Evolutionary conservation across 2,888 invertebrate genomes (phyloP).

Genomic region (Andrena chrysosceles): DNA sequence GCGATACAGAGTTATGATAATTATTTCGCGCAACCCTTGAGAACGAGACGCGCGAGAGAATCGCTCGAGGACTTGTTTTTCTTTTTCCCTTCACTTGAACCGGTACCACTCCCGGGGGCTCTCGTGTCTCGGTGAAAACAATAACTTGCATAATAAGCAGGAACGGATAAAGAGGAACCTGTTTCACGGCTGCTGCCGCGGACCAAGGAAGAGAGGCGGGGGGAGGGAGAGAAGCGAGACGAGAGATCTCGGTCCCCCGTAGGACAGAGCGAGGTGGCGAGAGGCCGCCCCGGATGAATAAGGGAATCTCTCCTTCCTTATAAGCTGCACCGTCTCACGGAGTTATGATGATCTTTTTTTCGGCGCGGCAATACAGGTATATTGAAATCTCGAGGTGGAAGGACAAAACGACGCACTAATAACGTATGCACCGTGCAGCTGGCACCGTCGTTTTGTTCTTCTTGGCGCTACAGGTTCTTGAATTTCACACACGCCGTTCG

Average conservation of each 20-base stretch:
- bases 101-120: slow-evolving; percentile 61
- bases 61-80: slow-evolving; percentile 61
- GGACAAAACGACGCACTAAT: slow-evolving; percentile 68
- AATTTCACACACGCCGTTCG: slow-evolving; percentile 79
- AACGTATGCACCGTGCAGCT: slow-evolving; percentile 76
- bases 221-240: slow-evolving; percentile 25
- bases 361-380: slow-evolving; percentile 42
- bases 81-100: slow-evolving; percentile 52
- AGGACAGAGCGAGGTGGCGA: slow-evolving; percentile 20
- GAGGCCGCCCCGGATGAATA: slow-evolving; percentile 18
- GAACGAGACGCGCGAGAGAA: slow-evolving; percentile 58
- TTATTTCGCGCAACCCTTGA: slow-evolving; percentile 58
- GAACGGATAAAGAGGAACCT: slow-evolving; percentile 72
- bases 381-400: slow-evolving; percentile 53
- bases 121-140: slow-evolving; percentile 71
- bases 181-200: slow-evolving; percentile 61
- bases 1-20: slow-evolving; percentile 67
- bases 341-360: slow-evolving; percentile 60
- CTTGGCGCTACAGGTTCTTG: slow-evolving; percentile 80
- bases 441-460: slow-evolving; percentile 75
- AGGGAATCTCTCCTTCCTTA: slow-evolving; percentile 32
- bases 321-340: slow-evolving; percentile 43
- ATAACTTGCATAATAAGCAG: slow-evolving; percentile 73
- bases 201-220: slow-evolving; percentile 25
- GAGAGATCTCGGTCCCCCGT: neutral